Percentiles rank a stretch among this genome's conserved stretches.
phyloP scores from a whole-genome alignment of 2,888 invertebrate genomes.

The Hypena proboscidalis region DNA sequence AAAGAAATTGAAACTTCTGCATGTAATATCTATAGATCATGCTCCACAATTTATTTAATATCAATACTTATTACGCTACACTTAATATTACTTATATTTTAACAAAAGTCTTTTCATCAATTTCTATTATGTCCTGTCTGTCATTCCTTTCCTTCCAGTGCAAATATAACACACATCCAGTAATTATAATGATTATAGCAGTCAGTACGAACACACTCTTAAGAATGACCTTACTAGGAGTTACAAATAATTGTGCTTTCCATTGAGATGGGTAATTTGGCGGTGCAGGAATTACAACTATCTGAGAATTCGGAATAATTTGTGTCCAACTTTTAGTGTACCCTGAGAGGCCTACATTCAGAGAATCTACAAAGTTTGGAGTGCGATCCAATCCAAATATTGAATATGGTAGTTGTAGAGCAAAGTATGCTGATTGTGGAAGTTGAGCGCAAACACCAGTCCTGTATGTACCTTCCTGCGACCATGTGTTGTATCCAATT shows the following conservation, averaged over 20 bases:
- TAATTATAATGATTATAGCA: constrained; percentile 93
- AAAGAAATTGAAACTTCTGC: no score
- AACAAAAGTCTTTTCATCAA: constrained; percentile 76
- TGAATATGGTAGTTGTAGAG: constrained; percentile 97
- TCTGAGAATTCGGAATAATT: constrained; percentile 98
- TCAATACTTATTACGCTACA: background rate
- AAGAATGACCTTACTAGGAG: constrained; percentile 96
- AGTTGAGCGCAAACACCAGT: constrained; percentile 94
- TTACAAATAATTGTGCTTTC: constrained; percentile 97
- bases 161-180: constrained; percentile 92
- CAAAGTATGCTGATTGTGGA: constrained; percentile 95
- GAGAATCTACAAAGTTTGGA: constrained; percentile 97
- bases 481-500: constrained; percentile 93
- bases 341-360: constrained; percentile 92
- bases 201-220: constrained; percentile 95
- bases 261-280: constrained; percentile 91
- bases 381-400: constrained; percentile 99
- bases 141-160: constrained; percentile 94
- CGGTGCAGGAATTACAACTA: constrained; percentile 97
- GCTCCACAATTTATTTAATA: no score
- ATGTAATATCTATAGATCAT: no score
- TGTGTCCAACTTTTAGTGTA: constrained; percentile 92
- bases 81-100: constrained; percentile 56
- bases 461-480: constrained; percentile 93
- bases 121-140: constrained; percentile 77